A percentile compares a stretch with the other conserved stretches of the same genome.
Conservation (phyloP, 2,113 vertebrate genomes). For the Solea solea region DNA sequence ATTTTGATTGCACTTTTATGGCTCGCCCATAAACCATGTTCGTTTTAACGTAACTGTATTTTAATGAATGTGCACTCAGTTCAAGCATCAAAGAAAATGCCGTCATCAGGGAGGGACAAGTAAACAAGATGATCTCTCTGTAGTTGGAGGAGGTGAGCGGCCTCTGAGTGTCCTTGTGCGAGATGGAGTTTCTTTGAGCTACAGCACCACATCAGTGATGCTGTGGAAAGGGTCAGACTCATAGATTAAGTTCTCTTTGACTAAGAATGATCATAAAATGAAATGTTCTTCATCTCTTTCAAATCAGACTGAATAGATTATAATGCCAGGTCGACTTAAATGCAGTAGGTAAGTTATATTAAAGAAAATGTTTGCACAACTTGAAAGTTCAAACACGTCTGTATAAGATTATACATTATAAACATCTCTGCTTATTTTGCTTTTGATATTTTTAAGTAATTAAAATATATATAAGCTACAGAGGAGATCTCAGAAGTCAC, state of each 20-base stretch:
- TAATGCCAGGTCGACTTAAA: background rate
- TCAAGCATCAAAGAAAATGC: conserved; percentile 2
- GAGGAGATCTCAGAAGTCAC: too few species aligned
- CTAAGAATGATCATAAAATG: background rate
- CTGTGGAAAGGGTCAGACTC: conserved; percentile 1
- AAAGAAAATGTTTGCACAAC: background rate
- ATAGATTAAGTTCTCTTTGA: conserved; percentile 11
- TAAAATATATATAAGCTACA: background rate
- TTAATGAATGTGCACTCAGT: background rate
- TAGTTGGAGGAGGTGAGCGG: background rate
- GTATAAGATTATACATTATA: too few species aligned
- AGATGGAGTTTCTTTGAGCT: background rate
- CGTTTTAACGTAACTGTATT: background rate
- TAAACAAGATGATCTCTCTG: conserved; percentile 1
- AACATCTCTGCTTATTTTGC: too few species aligned
- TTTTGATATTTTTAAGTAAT: too few species aligned
- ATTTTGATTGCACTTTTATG: background rate
- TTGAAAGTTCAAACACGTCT: background rate
- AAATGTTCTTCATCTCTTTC: background rate
- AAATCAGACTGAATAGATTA: background rate
- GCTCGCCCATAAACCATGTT: background rate
- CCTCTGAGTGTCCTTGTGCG: conserved; percentile 39
- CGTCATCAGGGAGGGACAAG: background rate
- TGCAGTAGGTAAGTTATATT: background rate
- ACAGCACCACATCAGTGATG: background rate